Evolutionary conservation across 2,888 invertebrate genomes (phyloP).

Genomic region (Papilio elwesi): DNA sequence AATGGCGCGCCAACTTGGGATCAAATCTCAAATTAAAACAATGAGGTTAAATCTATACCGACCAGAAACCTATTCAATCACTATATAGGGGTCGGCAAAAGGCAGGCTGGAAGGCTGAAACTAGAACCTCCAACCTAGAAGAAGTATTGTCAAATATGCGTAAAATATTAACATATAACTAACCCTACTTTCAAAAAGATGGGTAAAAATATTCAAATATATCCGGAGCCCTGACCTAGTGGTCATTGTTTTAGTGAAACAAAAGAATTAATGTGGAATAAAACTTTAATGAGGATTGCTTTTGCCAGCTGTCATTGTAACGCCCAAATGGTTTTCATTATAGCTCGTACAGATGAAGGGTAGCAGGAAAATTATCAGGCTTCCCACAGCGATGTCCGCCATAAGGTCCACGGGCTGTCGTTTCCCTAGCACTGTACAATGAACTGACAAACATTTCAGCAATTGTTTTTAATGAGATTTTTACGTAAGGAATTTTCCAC

Average conservation of each 20-base stretch:
- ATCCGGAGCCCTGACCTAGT: no score
- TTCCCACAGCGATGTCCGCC: conserved; percentile 13
- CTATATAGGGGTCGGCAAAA: no score
- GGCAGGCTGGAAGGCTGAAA: no score
- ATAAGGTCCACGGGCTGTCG: background rate
- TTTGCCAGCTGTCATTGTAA: conserved; percentile 22
- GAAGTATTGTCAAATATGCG: no score
- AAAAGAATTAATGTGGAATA: conserved; percentile 11
- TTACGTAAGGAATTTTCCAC: background rate
- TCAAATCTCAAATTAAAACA: no score
- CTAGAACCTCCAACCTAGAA: no score
- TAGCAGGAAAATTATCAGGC: conserved; percentile 24
- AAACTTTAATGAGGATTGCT: conserved; percentile 16
- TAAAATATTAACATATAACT: no score
- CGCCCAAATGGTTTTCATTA: conserved; percentile 19
- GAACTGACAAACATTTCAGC: conserved; percentile 20
- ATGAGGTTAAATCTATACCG: no score
- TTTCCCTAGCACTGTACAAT: background rate
- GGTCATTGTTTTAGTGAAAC: background rate
- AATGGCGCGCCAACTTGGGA: no score
- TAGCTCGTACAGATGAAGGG: background rate
- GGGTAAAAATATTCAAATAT: no score
- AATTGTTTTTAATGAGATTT: conserved; percentile 23
- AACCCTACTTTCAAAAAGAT: no score
- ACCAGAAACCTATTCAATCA: no score